A percentile compares a stretch with the other conserved stretches of the same genome.
Conservation (phyloP, 2,888 invertebrate species). For the Priocnemis perturbator region DNA sequence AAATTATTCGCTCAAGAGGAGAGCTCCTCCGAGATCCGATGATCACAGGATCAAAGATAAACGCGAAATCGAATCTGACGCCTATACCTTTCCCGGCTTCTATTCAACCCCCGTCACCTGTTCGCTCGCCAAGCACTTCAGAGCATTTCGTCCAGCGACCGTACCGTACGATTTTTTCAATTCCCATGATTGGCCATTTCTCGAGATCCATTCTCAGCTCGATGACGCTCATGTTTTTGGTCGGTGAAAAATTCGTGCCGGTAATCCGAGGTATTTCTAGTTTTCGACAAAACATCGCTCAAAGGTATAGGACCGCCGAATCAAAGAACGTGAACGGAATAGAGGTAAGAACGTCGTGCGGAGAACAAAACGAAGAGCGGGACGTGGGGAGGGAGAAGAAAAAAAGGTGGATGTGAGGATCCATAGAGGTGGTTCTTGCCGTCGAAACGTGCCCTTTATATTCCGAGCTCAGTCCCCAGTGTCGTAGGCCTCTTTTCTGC, state of each 20-base stretch:
- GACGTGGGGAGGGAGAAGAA: constrained; percentile 9
- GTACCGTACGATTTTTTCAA: too few species aligned
- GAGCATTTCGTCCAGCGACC: too few species aligned
- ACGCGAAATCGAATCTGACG: too few species aligned
- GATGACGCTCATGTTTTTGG: too few species aligned
- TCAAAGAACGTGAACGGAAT: not conserved
- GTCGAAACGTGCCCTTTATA: constrained; percentile 22
- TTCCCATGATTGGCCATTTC: too few species aligned
- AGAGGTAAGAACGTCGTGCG: not conserved
- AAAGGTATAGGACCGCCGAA: not conserved
- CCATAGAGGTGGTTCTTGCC: constrained; percentile 20
- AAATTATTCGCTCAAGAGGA: too few species aligned
- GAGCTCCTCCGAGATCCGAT: too few species aligned
- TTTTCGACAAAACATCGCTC: not conserved
- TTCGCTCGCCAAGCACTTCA: too few species aligned
- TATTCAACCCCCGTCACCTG: too few species aligned
- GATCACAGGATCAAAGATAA: too few species aligned
- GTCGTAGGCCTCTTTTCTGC: constrained; percentile 14
- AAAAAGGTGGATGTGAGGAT: constrained; percentile 19
- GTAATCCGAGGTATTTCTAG: not conserved
- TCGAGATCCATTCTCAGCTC: too few species aligned
- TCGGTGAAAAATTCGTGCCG: not conserved
- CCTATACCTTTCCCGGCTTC: too few species aligned
- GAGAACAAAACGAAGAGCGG: not conserved
- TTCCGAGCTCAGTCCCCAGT: not conserved